Evolutionary conservation across 2,113 vertebrate species (phyloP).

Genomic region (Desmodus rotundus): DNA sequence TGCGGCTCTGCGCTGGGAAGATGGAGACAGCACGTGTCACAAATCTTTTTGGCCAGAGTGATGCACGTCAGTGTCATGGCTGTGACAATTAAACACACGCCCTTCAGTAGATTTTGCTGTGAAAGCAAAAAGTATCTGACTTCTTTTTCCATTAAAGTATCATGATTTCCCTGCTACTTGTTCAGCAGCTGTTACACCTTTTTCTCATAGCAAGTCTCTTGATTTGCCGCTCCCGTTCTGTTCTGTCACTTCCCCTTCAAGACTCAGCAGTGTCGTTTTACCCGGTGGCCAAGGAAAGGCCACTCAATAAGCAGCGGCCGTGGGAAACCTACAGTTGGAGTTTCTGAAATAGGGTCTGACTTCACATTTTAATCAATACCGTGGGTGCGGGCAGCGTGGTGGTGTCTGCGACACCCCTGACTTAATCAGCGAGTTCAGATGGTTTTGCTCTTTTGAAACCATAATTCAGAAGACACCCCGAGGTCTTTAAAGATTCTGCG

Average conservation of each 20-base stretch:
- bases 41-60: not conserved
- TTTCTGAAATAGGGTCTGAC: not conserved
- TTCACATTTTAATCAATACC: not conserved
- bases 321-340: not conserved
- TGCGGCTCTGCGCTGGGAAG: not conserved
- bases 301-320: not conserved
- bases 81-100: not conserved
- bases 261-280: not conserved
- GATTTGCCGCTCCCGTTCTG: not conserved
- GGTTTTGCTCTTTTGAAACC: constrained; percentile 40
- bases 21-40: not conserved
- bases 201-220: not conserved
- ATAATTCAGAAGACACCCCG: constrained; percentile 50
- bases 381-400: not conserved
- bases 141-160: not conserved
- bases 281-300: not conserved
- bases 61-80: not conserved
- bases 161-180: not conserved
- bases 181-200: not conserved
- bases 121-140: not conserved
- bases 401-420: not conserved
- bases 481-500: constrained; percentile 49
- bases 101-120: not conserved
- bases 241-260: not conserved
- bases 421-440: constrained; percentile 53